These are phyloP conservation scores for Apteryx mantelli DNA, from an alignment of 2,113 vertebrate genomes.

Conservation along the genomic window DNA sequence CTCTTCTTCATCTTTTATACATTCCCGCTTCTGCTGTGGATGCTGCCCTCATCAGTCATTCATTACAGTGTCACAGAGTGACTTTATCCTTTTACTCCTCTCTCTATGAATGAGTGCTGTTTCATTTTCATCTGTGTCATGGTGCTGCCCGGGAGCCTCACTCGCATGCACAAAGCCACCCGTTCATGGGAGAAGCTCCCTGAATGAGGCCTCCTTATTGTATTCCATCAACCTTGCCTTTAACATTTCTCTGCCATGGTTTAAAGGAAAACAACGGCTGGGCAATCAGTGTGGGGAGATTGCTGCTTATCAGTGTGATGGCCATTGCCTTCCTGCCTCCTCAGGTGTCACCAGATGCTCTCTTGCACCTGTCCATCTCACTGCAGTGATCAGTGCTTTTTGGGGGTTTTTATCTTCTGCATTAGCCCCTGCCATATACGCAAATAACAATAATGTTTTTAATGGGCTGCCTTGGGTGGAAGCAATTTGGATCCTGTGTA, in stretches of 20 bases:
- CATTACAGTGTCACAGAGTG: not conserved
- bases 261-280: not conserved
- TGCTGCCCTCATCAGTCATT: not conserved
- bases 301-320: accelerated
- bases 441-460: not conserved
- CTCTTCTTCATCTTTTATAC: not conserved
- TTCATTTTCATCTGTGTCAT: not conserved
- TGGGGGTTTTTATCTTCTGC: accelerated
- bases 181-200: not conserved
- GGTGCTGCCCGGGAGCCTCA: not conserved
- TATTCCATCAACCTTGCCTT: not conserved
- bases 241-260: not conserved
- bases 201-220: not conserved
- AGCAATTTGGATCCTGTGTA: not conserved
- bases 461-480: not conserved
- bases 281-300: not conserved
- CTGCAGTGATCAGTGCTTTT: not conserved
- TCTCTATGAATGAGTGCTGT: not conserved
- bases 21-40: not conserved
- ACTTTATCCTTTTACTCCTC: not conserved
- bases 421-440: not conserved
- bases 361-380: accelerated
- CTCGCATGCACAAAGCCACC: accelerated
- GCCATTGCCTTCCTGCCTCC: not conserved
- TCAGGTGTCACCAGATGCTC: not conserved